Evolutionary conservation across 2,888 invertebrate genomes (phyloP).

Genomic region (Taphrorychus bicolor): DNA sequence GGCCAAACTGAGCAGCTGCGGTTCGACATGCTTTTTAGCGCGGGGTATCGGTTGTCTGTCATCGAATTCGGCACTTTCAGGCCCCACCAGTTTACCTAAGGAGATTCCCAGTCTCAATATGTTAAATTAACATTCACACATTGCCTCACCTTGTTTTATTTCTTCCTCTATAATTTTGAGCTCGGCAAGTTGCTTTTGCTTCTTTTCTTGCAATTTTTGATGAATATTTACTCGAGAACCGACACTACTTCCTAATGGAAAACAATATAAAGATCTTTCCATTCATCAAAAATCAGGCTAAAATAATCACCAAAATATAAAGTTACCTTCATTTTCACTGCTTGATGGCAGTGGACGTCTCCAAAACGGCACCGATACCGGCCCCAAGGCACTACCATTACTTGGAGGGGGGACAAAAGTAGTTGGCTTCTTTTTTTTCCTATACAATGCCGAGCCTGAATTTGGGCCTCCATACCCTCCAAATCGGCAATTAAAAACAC

Average conservation of each 20-base stretch:
- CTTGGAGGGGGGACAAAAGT: slow-evolving; percentile 80
- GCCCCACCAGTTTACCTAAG: slow-evolving; percentile 66
- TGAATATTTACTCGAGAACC: slow-evolving; percentile 81
- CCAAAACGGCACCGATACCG: slow-evolving; percentile 74
- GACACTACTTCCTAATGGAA: slow-evolving; percentile 67
- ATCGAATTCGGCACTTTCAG: slow-evolving; percentile 62
- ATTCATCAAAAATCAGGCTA: background rate
- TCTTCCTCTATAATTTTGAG: slow-evolving; percentile 84
- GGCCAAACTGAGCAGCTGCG: slow-evolving; percentile 65
- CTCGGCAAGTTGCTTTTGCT: slow-evolving; percentile 86
- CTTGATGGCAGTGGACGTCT: slow-evolving; percentile 73
- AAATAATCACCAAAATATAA: no score
- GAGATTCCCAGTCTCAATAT: background rate
- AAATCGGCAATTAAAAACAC: slow-evolving; percentile 90
- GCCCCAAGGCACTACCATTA: slow-evolving; percentile 48
- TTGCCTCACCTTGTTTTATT: slow-evolving; percentile 73
- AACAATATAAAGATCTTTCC: background rate
- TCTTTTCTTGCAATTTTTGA: slow-evolving; percentile 86
- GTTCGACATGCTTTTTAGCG: slow-evolving; percentile 67
- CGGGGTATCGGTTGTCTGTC: slow-evolving; percentile 73
- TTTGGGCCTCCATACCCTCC: slow-evolving; percentile 67
- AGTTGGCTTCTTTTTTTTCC: slow-evolving; percentile 91
- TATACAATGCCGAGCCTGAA: slow-evolving; percentile 54
- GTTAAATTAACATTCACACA: background rate
- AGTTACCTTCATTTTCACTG: slow-evolving; percentile 74